Base-by-base conservation (phyloP, 2,113 vertebrate species). In the Platysteira castanea region DNA sequence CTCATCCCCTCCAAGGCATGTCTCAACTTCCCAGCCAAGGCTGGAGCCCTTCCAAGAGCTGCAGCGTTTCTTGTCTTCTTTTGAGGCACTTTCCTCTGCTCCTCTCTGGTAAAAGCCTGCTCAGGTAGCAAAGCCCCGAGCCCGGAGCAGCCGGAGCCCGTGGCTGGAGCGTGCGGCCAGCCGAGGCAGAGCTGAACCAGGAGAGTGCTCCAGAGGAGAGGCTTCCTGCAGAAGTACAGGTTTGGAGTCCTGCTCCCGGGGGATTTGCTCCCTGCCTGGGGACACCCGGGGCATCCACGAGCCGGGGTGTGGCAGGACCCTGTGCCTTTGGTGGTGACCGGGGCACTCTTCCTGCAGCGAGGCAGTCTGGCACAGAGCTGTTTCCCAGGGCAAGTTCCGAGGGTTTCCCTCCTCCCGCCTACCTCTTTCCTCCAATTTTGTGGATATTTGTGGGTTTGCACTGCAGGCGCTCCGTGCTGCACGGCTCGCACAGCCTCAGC, bases 1-100 rank as follows among this genome's bases (percentile, higher is more conserved):
- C 96, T 97, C 84, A 93, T 93, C 87, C 89, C 95, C 93, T 96
- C 84, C 79, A 31, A 92, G 95, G 89, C 91, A 96, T 94, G 85
- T 94, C 95, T 95, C 89, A 92, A 71, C 89, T 84, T 95, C 83
- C 94, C 85, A 91, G 89, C 81, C 79, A 90, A 83, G 78, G 49
- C 89, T 97, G 97, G 93, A 74, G 60, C 35, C 0, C 0, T 92
- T 89, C 94, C 96, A 96, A 87, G 84, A 82, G 23, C 47, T 87
- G 69, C 42, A 83, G 0, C 74, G 41, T 70, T 94, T 90, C 90
- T 73, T 1, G 0, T 87, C 60, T 37, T 87, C 61, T 81, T 91
- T n/a, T 86, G 84, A 93, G 92, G 81, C 71, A 33, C 37, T 93
- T 92, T 41, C 31, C 52, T 88, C 64, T 92, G 64, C 83, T 94